phyloP scores from a whole-genome alignment of 2,888 invertebrate species.

The Archips xylosteana region DNA sequence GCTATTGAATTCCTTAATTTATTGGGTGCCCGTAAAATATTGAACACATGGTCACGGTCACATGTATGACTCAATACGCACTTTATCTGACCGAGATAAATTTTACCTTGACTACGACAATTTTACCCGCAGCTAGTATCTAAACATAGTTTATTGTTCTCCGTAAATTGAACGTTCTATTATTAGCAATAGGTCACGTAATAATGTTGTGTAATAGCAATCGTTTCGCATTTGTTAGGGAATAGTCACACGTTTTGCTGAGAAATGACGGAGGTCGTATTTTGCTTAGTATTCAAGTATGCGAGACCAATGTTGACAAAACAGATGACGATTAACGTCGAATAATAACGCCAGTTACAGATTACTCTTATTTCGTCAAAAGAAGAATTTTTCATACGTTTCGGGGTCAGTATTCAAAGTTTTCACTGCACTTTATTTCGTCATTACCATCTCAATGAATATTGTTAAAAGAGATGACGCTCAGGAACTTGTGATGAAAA shows the following conservation, averaged over 20 bases:
- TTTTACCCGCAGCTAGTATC: slow-evolving; percentile 21
- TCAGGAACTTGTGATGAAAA: too few relatives aligned
- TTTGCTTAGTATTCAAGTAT: background rate
- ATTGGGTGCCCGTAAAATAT: background rate
- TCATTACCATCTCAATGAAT: too few relatives aligned
- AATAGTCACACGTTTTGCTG: slow-evolving; percentile 22
- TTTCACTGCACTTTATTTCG: too few relatives aligned
- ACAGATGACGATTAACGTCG: too few relatives aligned
- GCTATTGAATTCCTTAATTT: background rate
- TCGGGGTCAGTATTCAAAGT: too few relatives aligned
- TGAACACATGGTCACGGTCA: background rate
- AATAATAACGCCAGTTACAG: too few relatives aligned
- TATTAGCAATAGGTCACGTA: slow-evolving; percentile 39
- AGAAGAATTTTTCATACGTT: too few relatives aligned
- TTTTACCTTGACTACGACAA: slow-evolving; percentile 37
- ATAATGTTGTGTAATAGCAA: slow-evolving; percentile 36
- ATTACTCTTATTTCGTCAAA: too few relatives aligned
- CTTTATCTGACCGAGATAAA: background rate
- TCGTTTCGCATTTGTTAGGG: slow-evolving; percentile 20
- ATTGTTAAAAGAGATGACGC: too few relatives aligned
- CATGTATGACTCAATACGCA: background rate
- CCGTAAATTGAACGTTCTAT: slow-evolving; percentile 33
- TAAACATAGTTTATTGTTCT: slow-evolving; percentile 39
- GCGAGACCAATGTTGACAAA: background rate
- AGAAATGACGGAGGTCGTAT: slow-evolving; percentile 21